Base-by-base conservation (phyloP, 2,888 invertebrate genomes). In the Gortyna flavago region DNA sequence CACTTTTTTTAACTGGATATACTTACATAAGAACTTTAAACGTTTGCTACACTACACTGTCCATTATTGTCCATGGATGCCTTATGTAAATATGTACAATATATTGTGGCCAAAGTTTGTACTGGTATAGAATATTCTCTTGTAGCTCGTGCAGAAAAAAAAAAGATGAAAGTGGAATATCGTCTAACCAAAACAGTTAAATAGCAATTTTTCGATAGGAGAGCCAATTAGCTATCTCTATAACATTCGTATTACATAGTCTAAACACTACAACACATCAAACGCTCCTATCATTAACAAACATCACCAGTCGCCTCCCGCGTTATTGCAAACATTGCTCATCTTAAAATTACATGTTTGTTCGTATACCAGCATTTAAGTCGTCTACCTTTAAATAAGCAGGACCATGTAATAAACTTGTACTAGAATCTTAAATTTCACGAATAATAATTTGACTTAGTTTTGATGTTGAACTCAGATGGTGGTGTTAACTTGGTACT, bases 191-290 rank as follows among this genome's bases (percentile, higher is more conserved):
- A 41, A 61, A 38, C 9, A 59, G 35, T 2, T 13, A 29, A 67
- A 54, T 16, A 48, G 25, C 18, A 32, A 29, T 18, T 16, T 9
- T 65, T 51, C 35, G 16, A 65, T 32, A 59, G 8, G 18, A 48
- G 13, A 62, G 5, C 38, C 41, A 18, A 64, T 68, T 64, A 51
- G 51, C 32, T 41, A 25, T 41, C 32, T 7, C 8, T 59, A 35
- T n/a, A 66, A 18, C 32, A 64, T 25, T 18, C n/a, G 35, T 35
- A 35, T 18, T 6, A 21, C 16, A 32, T 48, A 68, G 57, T 44
- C 35, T 41, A 83, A 80, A 83, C 79, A 78, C 25, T 21, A 65
- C 18, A 59, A 35, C 51, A 80, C 68, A 78, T 80, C 57, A 80
- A 83, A 83, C 41, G 66, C 41, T 32, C 5, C 21, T 59, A 79